phyloP scores from a whole-genome alignment of 2,888 invertebrate genomes.

The Timandra comae region DNA sequence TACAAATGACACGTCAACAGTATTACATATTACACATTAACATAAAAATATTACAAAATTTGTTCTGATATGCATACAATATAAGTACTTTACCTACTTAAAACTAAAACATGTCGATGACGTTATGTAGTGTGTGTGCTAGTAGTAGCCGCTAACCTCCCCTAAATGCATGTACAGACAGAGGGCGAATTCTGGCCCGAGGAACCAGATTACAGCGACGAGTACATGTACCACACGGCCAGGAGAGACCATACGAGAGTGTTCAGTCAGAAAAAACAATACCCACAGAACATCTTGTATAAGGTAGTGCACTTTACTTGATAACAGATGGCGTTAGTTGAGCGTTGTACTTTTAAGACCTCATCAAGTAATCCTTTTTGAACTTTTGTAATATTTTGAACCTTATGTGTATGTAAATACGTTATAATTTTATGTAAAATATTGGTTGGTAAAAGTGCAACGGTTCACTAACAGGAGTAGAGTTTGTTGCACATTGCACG shows the following conservation, averaged over 20 bases:
- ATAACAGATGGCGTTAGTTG: constrained; percentile 10
- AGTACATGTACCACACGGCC: constrained; percentile 74
- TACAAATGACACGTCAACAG: too few species aligned
- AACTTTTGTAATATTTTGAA: constrained; percentile 2
- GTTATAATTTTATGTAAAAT: too few species aligned
- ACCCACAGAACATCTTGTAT: constrained; percentile 70
- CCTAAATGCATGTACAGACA: too few species aligned
- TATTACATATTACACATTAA: too few species aligned
- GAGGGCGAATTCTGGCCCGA: constrained; percentile 63
- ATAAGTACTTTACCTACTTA: too few species aligned
- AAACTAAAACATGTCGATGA: too few species aligned
- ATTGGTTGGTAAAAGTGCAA: too few species aligned
- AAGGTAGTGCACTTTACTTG: constrained; percentile 50
- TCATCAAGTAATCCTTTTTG: not conserved
- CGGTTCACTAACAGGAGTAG: too few species aligned
- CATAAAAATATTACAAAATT: too few species aligned
- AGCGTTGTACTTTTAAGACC: too few species aligned
- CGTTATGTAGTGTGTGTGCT: not conserved
- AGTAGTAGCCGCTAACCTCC: constrained; percentile 7
- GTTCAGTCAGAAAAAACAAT: constrained; percentile 72
- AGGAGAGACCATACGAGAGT: constrained; percentile 65
- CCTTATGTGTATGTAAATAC: not conserved
- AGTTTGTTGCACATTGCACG: too few species aligned
- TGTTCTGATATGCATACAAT: too few species aligned
- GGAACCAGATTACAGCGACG: constrained; percentile 67